Base-by-base conservation (phyloP, 2,113 vertebrate genomes). In the Addax nasomaculatus region DNA sequence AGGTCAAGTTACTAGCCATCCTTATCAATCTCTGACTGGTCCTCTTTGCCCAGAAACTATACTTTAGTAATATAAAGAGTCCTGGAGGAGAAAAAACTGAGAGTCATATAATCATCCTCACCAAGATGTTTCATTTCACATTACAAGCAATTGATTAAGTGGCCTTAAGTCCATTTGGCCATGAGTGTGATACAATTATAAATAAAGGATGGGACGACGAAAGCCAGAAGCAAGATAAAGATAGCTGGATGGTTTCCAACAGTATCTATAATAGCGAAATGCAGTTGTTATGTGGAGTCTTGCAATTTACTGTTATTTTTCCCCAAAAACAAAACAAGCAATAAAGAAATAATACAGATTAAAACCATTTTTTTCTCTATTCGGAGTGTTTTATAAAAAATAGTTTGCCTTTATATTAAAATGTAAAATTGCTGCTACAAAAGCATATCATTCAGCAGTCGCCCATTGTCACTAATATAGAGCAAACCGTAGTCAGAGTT, bases 321-420 rank as follows among this genome's bases (percentile, higher is more conserved):
- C 25, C 14, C 7, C 2, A 0, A 14, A 86, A 92, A 53, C 14
- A 87, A 78, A 90, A 1, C 14, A 70, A 89, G 7, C 1, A 57
- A 30, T 30, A 83, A 51, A 53, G 27, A 90, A 49, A 49, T n/a
- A 58, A n/a, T 10, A 45, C 21, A 58, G 95, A 45, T 16, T 70
- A 84, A 43, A 85, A 51, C 8, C 6, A 2, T 2, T 30, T n/a
- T 27, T 73, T 85, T 19, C 33, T 76, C n/a, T 60, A 47, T 67
- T 45, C 4, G 30, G 25, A 57, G 8, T 87, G 36, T 36, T 57
- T 47, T 93, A 16, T 58, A 15, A 60, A 89, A 21, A 30, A 67
- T 39, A 55, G 1, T 6, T 81, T 95, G 33, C 15, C 51, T 97
- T 97, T 85, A 83, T 90, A 95, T 39, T 87, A 6, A n/a, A 98